Conservation (phyloP, 1,140 invertebrate genomes). For the Eueides isabella region DNA sequence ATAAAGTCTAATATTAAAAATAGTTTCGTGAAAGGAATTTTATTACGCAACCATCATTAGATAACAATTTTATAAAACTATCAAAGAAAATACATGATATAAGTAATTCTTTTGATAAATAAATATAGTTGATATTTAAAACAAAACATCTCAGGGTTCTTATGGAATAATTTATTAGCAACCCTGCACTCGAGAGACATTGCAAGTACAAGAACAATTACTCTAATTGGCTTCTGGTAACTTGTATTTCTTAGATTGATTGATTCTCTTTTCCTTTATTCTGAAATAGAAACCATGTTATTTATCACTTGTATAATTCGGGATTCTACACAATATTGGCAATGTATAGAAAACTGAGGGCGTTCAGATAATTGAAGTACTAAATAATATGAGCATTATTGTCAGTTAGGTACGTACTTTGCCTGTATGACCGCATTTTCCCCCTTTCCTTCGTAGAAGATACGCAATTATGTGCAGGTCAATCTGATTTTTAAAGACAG, state of each 20-base stretch:
- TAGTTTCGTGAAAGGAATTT: not conserved
- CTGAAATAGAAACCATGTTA: not conserved
- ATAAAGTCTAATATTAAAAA: not conserved
- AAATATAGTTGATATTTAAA: not conserved
- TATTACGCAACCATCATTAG: not conserved
- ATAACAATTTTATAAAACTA: not conserved
- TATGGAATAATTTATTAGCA: not conserved
- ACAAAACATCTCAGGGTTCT: not conserved
- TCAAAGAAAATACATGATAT: not conserved
- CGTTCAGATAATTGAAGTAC: too few relatives aligned
- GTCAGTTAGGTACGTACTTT: too few relatives aligned
- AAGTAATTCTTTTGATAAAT: not conserved
- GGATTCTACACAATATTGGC: too few relatives aligned
- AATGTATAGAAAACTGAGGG: too few relatives aligned
- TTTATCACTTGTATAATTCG: too few relatives aligned
- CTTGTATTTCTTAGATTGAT: not conserved
- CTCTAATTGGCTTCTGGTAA: not conserved
- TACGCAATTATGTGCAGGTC: too few relatives aligned
- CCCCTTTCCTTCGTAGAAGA: too few relatives aligned
- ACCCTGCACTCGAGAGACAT: not conserved
- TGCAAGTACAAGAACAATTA: conserved; percentile 4
- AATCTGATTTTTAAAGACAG: too few relatives aligned
- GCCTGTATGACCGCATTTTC: too few relatives aligned
- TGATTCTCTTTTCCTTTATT: not conserved
- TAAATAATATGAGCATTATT: too few relatives aligned